Conservation (phyloP, 2,888 invertebrate genomes). For the Diloba caeruleocephala region DNA sequence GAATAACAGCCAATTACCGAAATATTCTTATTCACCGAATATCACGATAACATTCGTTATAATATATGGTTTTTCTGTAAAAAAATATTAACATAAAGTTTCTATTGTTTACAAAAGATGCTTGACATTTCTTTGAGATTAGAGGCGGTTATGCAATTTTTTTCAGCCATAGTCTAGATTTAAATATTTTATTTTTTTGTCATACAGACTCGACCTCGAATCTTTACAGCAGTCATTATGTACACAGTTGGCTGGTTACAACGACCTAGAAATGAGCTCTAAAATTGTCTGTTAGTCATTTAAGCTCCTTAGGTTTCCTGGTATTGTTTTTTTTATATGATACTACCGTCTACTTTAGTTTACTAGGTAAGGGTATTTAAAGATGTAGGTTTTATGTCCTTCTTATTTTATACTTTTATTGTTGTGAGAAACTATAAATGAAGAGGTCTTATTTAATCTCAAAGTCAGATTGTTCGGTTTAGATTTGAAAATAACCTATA, state of each 20-base stretch:
- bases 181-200: slow-evolving; percentile 11
- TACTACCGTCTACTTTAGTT: slow-evolving; percentile 10
- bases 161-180: not conserved
- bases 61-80: too few relatives aligned
- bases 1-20: too few relatives aligned
- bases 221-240: slow-evolving; percentile 37
- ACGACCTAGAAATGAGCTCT: slow-evolving; percentile 54
- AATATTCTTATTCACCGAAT: too few relatives aligned
- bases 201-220: slow-evolving; percentile 27
- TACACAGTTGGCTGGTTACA: slow-evolving; percentile 52
- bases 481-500: not conserved
- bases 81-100: too few relatives aligned
- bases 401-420: slow-evolving; percentile 17
- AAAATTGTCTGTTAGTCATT: slow-evolving; percentile 55
- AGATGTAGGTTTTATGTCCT: slow-evolving; percentile 24
- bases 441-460: slow-evolving; percentile 22
- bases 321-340: slow-evolving; percentile 46
- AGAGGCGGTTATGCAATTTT: too few relatives aligned
- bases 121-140: too few relatives aligned
- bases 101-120: too few relatives aligned
- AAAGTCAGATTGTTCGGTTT: too few relatives aligned
- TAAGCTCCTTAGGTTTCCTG: slow-evolving; percentile 53
- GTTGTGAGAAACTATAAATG: slow-evolving; percentile 31
- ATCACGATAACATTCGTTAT: too few relatives aligned
- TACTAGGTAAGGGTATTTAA: slow-evolving; percentile 24